A percentile compares a stretch with the other conserved stretches of the same genome.
phyloP scores from a whole-genome alignment of 2,113 vertebrate genomes.

The Ptyas mucosa region DNA sequence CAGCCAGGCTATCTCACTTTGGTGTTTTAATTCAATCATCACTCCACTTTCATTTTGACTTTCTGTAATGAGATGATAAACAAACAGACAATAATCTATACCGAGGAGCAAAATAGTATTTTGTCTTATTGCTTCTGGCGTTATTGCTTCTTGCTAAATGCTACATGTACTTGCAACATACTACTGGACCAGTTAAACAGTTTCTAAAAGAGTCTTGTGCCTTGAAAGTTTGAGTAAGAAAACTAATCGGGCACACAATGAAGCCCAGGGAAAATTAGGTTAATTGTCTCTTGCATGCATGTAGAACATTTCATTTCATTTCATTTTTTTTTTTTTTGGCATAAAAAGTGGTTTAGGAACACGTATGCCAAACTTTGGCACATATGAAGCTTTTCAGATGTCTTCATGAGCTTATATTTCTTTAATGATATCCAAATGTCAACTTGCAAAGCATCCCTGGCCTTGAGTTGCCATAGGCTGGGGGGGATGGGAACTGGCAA shows the following conservation, averaged over 20 bases:
- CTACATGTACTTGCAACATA: slow-evolving; percentile 63
- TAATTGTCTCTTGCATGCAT: slow-evolving; percentile 67
- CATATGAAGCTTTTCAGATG: slow-evolving; percentile 26
- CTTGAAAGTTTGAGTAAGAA: slow-evolving; percentile 81
- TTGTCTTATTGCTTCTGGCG: slow-evolving; percentile 48
- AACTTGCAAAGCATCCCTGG: no score
- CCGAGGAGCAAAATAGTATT: slow-evolving; percentile 68
- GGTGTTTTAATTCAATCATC: slow-evolving; percentile 28
- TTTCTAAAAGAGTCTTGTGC: slow-evolving; percentile 81
- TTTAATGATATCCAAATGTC: not conserved
- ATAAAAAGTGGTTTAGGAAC: slow-evolving; percentile 52
- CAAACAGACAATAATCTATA: slow-evolving; percentile 38
- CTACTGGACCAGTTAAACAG: slow-evolving; percentile 73
- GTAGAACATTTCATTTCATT: slow-evolving; percentile 53
- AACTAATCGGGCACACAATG: slow-evolving; percentile 75
- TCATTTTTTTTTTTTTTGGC: slow-evolving; percentile 35
- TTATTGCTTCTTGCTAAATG: slow-evolving; percentile 60
- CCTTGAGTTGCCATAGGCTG: no score
- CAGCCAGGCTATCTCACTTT: not conserved
- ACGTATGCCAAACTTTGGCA: slow-evolving; percentile 33
- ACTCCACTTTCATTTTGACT: slow-evolving; percentile 59
- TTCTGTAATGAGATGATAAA: slow-evolving; percentile 66
- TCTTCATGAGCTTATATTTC: not conserved
- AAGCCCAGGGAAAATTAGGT: slow-evolving; percentile 69
- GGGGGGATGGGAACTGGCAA: no score